Evolutionary conservation across 2,888 invertebrate genomes (phyloP).

Genomic region (Aphidius colemani): DNA sequence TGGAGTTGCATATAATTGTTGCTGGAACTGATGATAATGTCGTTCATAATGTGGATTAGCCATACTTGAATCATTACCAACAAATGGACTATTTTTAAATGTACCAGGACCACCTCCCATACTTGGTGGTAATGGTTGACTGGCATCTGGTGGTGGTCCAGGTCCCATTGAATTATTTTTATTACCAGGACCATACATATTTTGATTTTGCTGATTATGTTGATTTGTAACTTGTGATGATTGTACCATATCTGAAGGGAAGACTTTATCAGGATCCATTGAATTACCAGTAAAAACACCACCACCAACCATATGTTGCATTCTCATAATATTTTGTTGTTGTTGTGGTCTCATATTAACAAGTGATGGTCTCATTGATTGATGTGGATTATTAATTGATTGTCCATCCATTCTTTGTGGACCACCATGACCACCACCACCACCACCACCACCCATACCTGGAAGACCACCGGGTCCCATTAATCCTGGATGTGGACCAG

Average conservation of each 20-base stretch:
- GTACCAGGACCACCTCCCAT: conserved; percentile 72
- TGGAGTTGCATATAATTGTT: conserved; percentile 89
- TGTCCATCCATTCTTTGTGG: conserved; percentile 59
- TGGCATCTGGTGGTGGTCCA: conserved; percentile 67
- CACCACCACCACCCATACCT: conserved; percentile 56
- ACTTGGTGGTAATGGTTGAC: conserved; percentile 77
- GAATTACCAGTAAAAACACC: conserved; percentile 56
- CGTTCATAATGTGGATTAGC: conserved; percentile 92
- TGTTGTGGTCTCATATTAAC: conserved; percentile 56
- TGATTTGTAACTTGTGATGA: conserved; percentile 48
- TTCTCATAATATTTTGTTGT: conserved; percentile 55
- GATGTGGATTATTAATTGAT: conserved; percentile 57
- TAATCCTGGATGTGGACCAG: conserved; percentile 60
- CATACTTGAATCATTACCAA: conserved; percentile 82
- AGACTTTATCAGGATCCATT: conserved; percentile 58
- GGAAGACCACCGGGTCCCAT: conserved; percentile 58
- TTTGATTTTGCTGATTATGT: conserved; percentile 63
- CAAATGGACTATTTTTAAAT: conserved; percentile 75
- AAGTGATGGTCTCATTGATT: conserved; percentile 57
- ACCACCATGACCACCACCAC: conserved; percentile 50
- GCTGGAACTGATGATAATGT: conserved; percentile 95
- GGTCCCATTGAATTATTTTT: conserved; percentile 65
- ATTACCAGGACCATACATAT: conserved; percentile 66
- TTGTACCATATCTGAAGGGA: conserved; percentile 56
- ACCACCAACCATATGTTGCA: conserved; percentile 59